Conservation (phyloP, 2,113 vertebrate species). For the Saguinus imperator region DNA sequence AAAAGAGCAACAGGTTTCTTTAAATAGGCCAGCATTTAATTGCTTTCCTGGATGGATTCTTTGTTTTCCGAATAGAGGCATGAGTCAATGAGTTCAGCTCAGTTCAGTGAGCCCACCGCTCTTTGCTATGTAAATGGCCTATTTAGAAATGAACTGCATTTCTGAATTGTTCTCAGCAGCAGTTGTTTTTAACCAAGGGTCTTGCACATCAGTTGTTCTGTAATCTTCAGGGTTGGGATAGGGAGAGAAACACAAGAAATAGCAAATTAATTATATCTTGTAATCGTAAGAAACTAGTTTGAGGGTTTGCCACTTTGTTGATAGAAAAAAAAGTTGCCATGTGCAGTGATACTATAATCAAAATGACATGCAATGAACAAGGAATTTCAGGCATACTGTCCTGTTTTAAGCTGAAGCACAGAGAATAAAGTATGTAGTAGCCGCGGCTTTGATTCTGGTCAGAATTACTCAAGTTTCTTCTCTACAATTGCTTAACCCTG, state of each 20-base stretch:
- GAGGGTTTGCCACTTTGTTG: not conserved
- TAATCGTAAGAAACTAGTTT: not conserved
- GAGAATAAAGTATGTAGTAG: not conserved
- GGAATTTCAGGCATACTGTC: not conserved
- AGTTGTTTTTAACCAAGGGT: not conserved
- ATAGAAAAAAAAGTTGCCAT: not conserved
- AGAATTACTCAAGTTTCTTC: not conserved
- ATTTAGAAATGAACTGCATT: not conserved
- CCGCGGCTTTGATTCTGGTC: not conserved
- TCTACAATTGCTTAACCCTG: not conserved
- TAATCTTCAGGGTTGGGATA: not conserved
- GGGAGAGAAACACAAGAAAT: slow-evolving; percentile 34
- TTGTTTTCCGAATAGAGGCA: slow-evolving; percentile 36
- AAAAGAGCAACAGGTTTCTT: slow-evolving; percentile 12
- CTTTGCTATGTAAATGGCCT: slow-evolving; percentile 20
- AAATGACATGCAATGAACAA: not conserved
- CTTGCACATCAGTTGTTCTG: not conserved
- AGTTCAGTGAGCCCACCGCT: not conserved
- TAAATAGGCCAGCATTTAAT: not conserved
- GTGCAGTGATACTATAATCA: not conserved
- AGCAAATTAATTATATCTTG: not conserved
- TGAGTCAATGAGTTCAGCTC: not conserved
- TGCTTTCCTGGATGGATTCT: slow-evolving; percentile 17
- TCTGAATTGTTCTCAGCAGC: not conserved
- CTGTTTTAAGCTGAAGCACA: not conserved